phyloP scores from a whole-genome alignment of 2,888 invertebrate species.

The Aelia acuminata region DNA sequence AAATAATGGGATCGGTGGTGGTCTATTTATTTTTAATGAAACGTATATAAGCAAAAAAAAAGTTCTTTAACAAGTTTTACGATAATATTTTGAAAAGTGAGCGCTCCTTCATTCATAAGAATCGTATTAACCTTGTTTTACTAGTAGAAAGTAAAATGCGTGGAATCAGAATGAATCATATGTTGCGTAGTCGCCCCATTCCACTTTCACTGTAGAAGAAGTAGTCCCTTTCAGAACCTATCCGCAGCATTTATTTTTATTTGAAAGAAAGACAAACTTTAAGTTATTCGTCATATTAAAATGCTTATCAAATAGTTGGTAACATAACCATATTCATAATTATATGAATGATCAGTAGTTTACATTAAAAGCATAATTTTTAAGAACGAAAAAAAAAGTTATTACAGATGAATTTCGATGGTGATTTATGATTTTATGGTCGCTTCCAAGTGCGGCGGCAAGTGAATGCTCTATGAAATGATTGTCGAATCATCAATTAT shows the following conservation, averaged over 20 bases:
- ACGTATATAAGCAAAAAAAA: background rate
- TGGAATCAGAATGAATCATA: slow-evolving; percentile 16
- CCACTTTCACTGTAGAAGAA: background rate
- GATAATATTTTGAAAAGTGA: background rate
- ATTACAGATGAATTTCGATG: background rate
- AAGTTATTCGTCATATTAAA: too few species aligned
- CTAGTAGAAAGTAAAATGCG: background rate
- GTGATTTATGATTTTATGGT: slow-evolving; percentile 2
- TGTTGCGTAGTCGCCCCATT: background rate
- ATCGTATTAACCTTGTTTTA: background rate
- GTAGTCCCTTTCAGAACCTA: too few species aligned
- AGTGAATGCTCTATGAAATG: slow-evolving; percentile 10
- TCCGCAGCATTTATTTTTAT: too few species aligned
- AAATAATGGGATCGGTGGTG: background rate
- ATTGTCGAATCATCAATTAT: background rate
- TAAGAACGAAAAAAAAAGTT: background rate
- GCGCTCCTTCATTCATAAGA: background rate
- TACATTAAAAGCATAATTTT: too few species aligned
- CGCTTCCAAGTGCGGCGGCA: too few species aligned
- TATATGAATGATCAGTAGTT: too few species aligned
- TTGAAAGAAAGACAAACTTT: too few species aligned
- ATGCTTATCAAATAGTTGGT: background rate
- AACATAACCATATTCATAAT: background rate
- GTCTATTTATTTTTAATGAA: too few species aligned
- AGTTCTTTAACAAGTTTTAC: background rate